Evolutionary conservation across 2,888 invertebrate genomes (phyloP).

Genomic region (Tineola bisselliella): DNA sequence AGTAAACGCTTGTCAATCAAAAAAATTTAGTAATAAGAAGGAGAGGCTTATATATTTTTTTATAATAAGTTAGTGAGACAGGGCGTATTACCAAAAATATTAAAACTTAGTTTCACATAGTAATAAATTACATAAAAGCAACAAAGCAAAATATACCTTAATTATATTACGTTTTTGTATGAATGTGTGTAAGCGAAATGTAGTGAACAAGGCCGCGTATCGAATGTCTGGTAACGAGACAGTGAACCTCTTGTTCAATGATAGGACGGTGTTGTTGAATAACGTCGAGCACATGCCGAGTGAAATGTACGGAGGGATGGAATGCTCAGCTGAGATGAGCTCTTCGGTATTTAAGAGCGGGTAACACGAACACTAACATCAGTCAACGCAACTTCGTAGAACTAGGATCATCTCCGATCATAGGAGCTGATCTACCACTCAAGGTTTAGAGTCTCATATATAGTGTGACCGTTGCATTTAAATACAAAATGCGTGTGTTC

Average conservation of each 20-base stretch:
- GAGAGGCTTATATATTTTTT: not conserved
- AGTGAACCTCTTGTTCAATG: slow-evolving; percentile 32
- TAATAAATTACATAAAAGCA: not conserved
- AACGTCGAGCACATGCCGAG: slow-evolving; percentile 58
- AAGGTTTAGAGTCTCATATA: not conserved
- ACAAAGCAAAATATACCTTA: not conserved
- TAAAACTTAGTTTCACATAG: not conserved
- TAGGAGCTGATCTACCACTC: not conserved
- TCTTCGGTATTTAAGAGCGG: slow-evolving; percentile 64
- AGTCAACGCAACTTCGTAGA: slow-evolving; percentile 56
- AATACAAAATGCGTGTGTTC: slow-evolving; percentile 58
- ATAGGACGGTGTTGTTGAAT: slow-evolving; percentile 58
- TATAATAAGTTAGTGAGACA: not conserved
- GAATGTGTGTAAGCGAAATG: not conserved
- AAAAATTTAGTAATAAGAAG: not conserved
- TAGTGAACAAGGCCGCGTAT: slow-evolving; percentile 36
- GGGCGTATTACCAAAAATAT: not conserved
- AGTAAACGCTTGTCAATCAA: not conserved
- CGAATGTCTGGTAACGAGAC: slow-evolving; percentile 39
- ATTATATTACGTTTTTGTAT: not conserved
- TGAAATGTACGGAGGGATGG: slow-evolving; percentile 66
- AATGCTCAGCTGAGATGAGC: slow-evolving; percentile 63
- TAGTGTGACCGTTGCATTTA: slow-evolving; percentile 26
- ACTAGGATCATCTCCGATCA: slow-evolving; percentile 52
- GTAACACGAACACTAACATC: slow-evolving; percentile 61